phyloP scores from a whole-genome alignment of 2,797 vertebrate genomes.

The Nannoperca australis region DNA sequence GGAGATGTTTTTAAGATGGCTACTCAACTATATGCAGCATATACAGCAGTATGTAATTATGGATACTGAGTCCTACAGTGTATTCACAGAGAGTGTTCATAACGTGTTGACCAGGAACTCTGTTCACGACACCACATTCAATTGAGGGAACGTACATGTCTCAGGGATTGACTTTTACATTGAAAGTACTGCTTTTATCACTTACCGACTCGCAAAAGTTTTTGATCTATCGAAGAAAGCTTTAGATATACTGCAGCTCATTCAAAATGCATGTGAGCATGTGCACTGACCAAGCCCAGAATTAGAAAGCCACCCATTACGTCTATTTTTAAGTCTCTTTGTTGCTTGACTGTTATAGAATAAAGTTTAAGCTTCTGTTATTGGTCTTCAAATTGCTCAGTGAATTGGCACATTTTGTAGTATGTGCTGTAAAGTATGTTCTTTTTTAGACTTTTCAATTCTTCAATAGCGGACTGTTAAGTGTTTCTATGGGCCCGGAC shows the following conservation, averaged over 20 bases:
- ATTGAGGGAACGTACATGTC: slow-evolving; percentile 39
- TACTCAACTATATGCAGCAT: slow-evolving; percentile 15
- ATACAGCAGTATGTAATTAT: slow-evolving; percentile 37
- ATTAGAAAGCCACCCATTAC: slow-evolving; percentile 13
- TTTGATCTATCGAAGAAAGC: not conserved
- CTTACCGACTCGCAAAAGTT: not conserved
- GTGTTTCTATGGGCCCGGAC: not conserved
- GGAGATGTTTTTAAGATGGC: slow-evolving; percentile 3
- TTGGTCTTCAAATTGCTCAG: slow-evolving; percentile 9
- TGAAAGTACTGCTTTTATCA: slow-evolving; percentile 17
- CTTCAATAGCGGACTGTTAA: not conserved
- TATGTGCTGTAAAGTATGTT: no score
- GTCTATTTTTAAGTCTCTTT: slow-evolving; percentile 45
- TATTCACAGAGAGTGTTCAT: slow-evolving; percentile 29
- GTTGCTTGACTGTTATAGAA: slow-evolving; percentile 1
- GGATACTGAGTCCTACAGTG: slow-evolving; percentile 11
- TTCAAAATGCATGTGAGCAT: slow-evolving; percentile 16
- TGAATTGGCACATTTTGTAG: not conserved
- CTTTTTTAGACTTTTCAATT: not conserved
- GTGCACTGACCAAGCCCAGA: not conserved
- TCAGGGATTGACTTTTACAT: slow-evolving; percentile 19
- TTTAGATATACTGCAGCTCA: slow-evolving; percentile 3
- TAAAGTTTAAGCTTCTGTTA: not conserved
- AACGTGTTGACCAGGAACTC: slow-evolving; percentile 13
- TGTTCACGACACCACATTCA: slow-evolving; percentile 14